Conservation (phyloP, 2,888 invertebrate genomes). For the Chelonus formosanus region DNA sequence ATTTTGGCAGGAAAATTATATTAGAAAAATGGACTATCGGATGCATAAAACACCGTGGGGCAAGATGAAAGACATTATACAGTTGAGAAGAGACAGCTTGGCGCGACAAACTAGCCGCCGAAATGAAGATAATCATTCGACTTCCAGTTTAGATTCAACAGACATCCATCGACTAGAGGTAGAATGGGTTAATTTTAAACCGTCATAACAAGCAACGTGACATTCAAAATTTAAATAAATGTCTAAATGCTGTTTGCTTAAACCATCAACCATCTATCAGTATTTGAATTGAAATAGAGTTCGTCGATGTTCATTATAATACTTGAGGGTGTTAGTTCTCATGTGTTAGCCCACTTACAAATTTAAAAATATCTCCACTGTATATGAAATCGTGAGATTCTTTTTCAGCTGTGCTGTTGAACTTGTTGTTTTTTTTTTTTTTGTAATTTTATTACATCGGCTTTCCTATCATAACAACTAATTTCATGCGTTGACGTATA, state of each 20-base stretch:
- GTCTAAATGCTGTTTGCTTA: neutral
- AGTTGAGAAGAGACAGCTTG: constrained; percentile 74
- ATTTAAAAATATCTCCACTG: constrained; percentile 41
- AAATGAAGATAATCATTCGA: constrained; percentile 51
- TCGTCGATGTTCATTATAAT: constrained; percentile 28
- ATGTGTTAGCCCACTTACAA: constrained; percentile 41
- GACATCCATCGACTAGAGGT: constrained; percentile 35
- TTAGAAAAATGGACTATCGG: constrained; percentile 64
- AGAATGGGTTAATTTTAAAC: neutral
- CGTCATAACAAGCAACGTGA: too few species aligned
- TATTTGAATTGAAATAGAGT: constrained; percentile 14
- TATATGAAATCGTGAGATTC: constrained; percentile 7
- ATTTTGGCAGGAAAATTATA: neutral
- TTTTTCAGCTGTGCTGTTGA: neutral
- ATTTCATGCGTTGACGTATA: too few species aligned
- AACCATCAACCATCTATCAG: neutral
- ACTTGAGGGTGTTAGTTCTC: constrained; percentile 27
- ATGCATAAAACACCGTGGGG: constrained; percentile 78
- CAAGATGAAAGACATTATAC: constrained; percentile 80
- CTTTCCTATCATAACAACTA: too few species aligned
- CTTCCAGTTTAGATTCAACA: constrained; percentile 51
- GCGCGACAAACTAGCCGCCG: constrained; percentile 69
- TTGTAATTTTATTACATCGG: neutral
- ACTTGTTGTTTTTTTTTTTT: neutral
- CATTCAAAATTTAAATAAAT: constrained; percentile 34